These are phyloP conservation scores for Mesocricetus auratus DNA, from an alignment of 2,113 vertebrate species.

Conservation along the genomic window DNA sequence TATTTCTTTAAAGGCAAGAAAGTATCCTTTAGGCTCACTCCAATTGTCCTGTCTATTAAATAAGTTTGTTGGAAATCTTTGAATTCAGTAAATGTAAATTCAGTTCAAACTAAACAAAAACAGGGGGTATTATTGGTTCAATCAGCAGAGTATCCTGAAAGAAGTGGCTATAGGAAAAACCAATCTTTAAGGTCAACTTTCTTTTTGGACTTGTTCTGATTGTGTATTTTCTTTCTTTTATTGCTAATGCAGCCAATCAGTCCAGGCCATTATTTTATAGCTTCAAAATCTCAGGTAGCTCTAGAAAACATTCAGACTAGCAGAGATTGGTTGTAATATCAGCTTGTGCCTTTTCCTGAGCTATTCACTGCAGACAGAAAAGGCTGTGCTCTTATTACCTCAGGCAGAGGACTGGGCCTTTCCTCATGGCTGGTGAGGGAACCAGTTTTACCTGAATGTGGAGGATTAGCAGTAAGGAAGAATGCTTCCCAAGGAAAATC, in stretches of 20 bases:
- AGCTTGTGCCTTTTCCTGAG: background rate
- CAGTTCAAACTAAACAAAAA: background rate
- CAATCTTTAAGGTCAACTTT: background rate
- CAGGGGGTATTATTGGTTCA: background rate
- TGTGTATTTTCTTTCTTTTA: slow-evolving; percentile 23
- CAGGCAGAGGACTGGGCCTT: background rate
- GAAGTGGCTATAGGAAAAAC: background rate
- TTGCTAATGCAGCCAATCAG: background rate
- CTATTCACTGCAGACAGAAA: background rate
- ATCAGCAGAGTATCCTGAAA: background rate
- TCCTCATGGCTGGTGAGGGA: background rate
- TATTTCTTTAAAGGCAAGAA: background rate
- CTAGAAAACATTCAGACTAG: slow-evolving; percentile 22
- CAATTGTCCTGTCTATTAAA: background rate
- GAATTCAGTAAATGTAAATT: slow-evolving; percentile 4
- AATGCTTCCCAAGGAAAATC: background rate
- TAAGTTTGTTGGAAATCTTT: slow-evolving; percentile 44
- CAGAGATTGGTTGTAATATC: background rate
- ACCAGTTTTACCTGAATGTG: background rate
- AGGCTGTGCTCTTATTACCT: background rate
- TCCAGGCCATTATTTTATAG: background rate
- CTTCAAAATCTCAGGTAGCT: background rate
- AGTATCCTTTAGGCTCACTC: background rate
- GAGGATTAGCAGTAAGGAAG: background rate
- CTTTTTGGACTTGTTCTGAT: background rate